Base-by-base conservation (phyloP, 2,888 invertebrate species). In the Macropis europaea region DNA sequence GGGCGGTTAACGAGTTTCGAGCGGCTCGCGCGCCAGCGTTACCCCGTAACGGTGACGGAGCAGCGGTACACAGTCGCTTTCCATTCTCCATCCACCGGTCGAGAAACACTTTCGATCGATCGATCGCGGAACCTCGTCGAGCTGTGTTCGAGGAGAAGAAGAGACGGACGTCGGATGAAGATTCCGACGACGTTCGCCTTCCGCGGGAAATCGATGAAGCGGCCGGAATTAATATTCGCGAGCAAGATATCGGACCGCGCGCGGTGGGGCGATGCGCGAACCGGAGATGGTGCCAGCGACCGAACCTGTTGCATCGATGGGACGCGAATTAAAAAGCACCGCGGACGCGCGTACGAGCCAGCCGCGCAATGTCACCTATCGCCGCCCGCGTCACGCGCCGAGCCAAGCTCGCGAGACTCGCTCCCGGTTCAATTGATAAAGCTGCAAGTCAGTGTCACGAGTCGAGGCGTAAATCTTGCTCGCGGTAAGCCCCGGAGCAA, bases 251-350 rank as follows among this genome's bases (percentile, higher is more conserved):
- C 13, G 32, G n/a, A 28, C 13, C 2, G 2, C 11, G 11, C 28
- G 2, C 28, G 19, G 5, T 11, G n/a, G n/a, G n/a, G n/a, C n/a
- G n/a, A n/a, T n/a, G n/a, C n/a, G n/a, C n/a, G n/a, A n/a, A n/a
- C n/a, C n/a, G n/a, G n/a, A n/a, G n/a, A n/a, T n/a, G n/a, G n/a
- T n/a, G n/a, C n/a, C n/a, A n/a, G n/a, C n/a, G n/a, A n/a, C n/a
- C 34, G 59, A 62, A 79, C 73, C 71, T 80, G 77, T 79, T 79
- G 68, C 77, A 61, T 60, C 64, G 34, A 22, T 30, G 53, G 45
- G 15, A 26, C 11, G 48, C 36, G 43, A 76, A 74, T 78, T 64
- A 63, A 75, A 61, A 69, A 24, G 43, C 63, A 38, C 15, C 30
- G 24, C 22, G 3, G 28, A 19, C 26, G 17, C 43, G 42, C 30